These are phyloP conservation scores for Oikopleura dioica DNA, from an alignment of 23 tunicate species.

Conservation along the genomic window DNA sequence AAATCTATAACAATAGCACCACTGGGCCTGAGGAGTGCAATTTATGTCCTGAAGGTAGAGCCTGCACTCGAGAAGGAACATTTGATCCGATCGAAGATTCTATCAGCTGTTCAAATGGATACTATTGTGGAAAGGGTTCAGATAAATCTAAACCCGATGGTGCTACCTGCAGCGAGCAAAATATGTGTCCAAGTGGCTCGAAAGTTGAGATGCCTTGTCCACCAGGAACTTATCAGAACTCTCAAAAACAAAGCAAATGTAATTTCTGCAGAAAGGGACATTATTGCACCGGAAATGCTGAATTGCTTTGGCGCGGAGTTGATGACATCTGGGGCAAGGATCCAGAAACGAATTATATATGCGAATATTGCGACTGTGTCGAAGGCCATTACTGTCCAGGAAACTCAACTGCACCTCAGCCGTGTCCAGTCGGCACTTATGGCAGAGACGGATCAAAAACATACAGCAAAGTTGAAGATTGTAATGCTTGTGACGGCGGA, in stretches of 20 bases:
- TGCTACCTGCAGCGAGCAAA: not conserved
- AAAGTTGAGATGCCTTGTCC: not conserved
- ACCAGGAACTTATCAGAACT: not conserved
- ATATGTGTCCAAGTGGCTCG: not conserved
- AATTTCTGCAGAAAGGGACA: not conserved
- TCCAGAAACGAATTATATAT: not conserved
- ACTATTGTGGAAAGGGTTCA: too few relatives aligned
- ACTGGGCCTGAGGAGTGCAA: not conserved
- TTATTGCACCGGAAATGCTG: not conserved
- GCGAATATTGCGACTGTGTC: conserved; percentile 28
- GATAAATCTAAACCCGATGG: too few relatives aligned
- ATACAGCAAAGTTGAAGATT: conserved; percentile 13
- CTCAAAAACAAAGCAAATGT: not conserved
- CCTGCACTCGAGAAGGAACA: not conserved
- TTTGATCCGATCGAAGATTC: not conserved
- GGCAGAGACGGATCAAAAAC: conserved; percentile 13
- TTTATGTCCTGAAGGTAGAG: not conserved
- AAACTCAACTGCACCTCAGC: conserved; percentile 20
- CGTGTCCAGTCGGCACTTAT: conserved; percentile 49
- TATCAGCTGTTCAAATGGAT: not conserved
- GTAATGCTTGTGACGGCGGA: conserved; percentile 52
- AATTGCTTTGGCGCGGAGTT: too few relatives aligned
- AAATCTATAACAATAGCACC: not conserved
- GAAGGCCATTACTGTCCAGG: conserved; percentile 41
- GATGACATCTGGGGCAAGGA: too few relatives aligned